phyloP scores from a whole-genome alignment of 2,888 invertebrate genomes.

The Euphydryas editha region DNA sequence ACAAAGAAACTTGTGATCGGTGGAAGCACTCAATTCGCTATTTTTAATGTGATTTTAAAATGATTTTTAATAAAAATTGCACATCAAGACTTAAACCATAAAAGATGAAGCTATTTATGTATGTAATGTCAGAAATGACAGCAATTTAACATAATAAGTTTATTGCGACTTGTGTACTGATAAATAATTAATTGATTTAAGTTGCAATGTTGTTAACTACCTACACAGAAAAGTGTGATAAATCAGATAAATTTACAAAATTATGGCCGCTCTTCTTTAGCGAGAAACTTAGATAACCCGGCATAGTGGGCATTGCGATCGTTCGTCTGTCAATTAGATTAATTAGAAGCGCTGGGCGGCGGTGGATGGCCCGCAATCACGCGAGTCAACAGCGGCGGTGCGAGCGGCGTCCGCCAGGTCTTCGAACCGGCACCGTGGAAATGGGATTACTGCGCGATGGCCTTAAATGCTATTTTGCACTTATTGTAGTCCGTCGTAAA shows the following conservation, averaged over 20 bases:
- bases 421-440: conserved; percentile 76
- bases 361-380: conserved; percentile 57
- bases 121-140: background rate
- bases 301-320: conserved; percentile 48
- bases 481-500: conserved; percentile 58
- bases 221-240: background rate
- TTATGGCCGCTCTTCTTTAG: conserved; percentile 17
- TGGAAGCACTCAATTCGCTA: conserved; percentile 42
- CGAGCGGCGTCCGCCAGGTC: conserved; percentile 54
- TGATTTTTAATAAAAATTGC: conserved; percentile 27
- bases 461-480: conserved; percentile 69
- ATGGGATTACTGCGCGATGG: conserved; percentile 76
- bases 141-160: background rate
- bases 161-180: background rate
- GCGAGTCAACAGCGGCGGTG: conserved; percentile 52
- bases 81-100: background rate
- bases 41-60: conserved; percentile 23
- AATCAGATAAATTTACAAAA: conserved; percentile 1
- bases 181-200: background rate
- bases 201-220: background rate
- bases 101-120: background rate
- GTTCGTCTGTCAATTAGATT: conserved; percentile 69
- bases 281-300: conserved; percentile 44
- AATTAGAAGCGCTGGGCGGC: conserved; percentile 58
- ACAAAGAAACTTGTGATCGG: conserved; percentile 53